Percentiles rank a stretch among this genome's conserved stretches.
Conservation (phyloP, 1,140 invertebrate genomes). For the Sarcophaga bullata region DNA sequence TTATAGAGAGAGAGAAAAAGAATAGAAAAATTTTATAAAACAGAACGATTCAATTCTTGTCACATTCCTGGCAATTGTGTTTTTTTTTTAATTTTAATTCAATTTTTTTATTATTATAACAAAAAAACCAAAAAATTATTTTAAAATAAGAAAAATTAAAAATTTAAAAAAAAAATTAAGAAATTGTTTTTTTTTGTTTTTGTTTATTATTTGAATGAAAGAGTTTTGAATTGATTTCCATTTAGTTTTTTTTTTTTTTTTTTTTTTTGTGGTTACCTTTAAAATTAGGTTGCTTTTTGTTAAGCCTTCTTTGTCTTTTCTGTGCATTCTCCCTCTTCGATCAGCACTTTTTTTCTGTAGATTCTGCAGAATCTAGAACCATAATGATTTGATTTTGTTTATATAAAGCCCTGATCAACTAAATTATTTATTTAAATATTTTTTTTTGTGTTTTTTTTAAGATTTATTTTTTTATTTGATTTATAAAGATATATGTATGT, state of each 20-base stretch:
- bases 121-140: not conserved
- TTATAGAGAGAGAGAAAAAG: not conserved
- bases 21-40: not conserved
- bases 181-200: conserved; percentile 30
- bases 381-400: conserved; percentile 53
- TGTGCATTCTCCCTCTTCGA: conserved; percentile 85
- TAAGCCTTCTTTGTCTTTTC: conserved; percentile 89
- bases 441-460: conserved; percentile 48
- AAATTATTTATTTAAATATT: conserved; percentile 44
- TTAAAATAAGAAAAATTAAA: not conserved
- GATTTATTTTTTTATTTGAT: conserved; percentile 17
- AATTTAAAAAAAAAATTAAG: conserved; percentile 23
- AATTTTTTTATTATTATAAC: conserved; percentile 3
- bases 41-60: not conserved
- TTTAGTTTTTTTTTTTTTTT: conserved; percentile 45
- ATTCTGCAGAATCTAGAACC: conserved; percentile 93
- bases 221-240: conserved; percentile 38
- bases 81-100: not conserved
- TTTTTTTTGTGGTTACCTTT: conserved; percentile 83
- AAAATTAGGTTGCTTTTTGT: conserved; percentile 96
- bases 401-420: conserved; percentile 62
- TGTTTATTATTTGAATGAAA: conserved; percentile 42
- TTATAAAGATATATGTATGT: not conserved
- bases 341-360: conserved; percentile 96
- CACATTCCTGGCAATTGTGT: not conserved